phyloP scores from a whole-genome alignment of 1,140 invertebrate species.

The Odontomachus brunneus region DNA sequence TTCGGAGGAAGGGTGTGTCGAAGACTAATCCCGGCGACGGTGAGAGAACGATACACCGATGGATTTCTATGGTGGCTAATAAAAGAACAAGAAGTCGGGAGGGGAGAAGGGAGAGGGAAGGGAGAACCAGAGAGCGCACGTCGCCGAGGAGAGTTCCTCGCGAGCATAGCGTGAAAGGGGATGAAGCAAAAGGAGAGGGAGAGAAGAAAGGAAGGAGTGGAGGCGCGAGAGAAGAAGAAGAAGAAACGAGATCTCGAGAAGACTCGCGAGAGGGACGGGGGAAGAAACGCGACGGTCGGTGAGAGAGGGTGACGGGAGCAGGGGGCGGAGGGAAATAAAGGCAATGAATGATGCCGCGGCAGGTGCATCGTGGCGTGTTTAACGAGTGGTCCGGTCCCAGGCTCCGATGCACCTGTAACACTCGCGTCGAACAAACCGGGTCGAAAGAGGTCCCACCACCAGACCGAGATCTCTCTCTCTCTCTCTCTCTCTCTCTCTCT shows the following conservation, averaged over 20 bases:
- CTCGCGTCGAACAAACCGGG: constrained; percentile 60
- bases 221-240: constrained; percentile 38
- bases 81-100: constrained; percentile 21
- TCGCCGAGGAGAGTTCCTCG: background rate
- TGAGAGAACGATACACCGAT: background rate
- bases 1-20: background rate
- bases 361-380: constrained; percentile 76
- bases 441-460: constrained; percentile 48
- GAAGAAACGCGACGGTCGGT: background rate
- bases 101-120: background rate
- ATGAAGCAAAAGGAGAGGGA: background rate
- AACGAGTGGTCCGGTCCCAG: constrained; percentile 77
- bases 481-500: constrained; percentile 12
- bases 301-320: background rate
- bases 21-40: constrained; percentile 6
- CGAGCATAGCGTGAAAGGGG: constrained; percentile 27
- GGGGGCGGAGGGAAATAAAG: constrained; percentile 68
- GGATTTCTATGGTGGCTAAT: constrained; percentile 40
- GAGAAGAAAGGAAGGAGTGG: background rate
- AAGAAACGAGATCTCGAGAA: constrained; percentile 42
- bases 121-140: background rate
- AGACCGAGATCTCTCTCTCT: constrained; percentile 16
- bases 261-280: background rate
- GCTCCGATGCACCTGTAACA: constrained; percentile 76
- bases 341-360: constrained; percentile 79